Base-by-base conservation (phyloP, 2,888 invertebrate genomes). In the Entomobrya multifasciata region DNA sequence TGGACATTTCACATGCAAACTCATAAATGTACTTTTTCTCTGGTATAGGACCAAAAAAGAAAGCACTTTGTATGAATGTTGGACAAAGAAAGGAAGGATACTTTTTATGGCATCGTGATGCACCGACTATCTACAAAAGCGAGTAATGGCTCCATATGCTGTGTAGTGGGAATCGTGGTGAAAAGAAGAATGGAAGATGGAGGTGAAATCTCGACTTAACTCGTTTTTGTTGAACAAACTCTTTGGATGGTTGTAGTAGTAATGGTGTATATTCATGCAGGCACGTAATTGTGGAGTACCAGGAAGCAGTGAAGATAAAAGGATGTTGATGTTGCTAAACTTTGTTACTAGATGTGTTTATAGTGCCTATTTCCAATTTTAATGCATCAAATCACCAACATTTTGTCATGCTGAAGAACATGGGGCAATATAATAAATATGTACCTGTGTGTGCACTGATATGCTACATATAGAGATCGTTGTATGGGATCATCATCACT, bases 261-360 rank as follows among this genome's bases (percentile, higher is more conserved):
- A 13, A 25, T 6, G 5, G 25, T 25, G 57, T 22, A n/a, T 25
- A 6, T 25, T 6, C 15, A 22, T 60, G 8, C 15, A 25, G 57
- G 57, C 57, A 60, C 57, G 57, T 60, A 60, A 60, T 36, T 78
- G 27, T 47, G 20, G 44, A 78, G 60, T 65, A 78, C 78, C 78
- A 78, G 78, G 78, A 78, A 65, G 47, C 41, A 41, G 17, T n/a
- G 27, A 44, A 78, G 78, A 78, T 78, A 78, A 78, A 78, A 41
- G 44, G 36, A 36, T 36, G 36, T 36, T 62, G 62, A 78, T 62
- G 41, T 78, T 78, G 47, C 78, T 44, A 65, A 44, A 49, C 62
- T 78, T 78, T 65, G 65, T 20, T 60, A 60, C 57, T 60, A 60
- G 57, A 60, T 60, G 57, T 60, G 57, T 60, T 60, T 60, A n/a